Conservation (phyloP, 1,140 invertebrate genomes). For the Lepidurus arcticus region DNA sequence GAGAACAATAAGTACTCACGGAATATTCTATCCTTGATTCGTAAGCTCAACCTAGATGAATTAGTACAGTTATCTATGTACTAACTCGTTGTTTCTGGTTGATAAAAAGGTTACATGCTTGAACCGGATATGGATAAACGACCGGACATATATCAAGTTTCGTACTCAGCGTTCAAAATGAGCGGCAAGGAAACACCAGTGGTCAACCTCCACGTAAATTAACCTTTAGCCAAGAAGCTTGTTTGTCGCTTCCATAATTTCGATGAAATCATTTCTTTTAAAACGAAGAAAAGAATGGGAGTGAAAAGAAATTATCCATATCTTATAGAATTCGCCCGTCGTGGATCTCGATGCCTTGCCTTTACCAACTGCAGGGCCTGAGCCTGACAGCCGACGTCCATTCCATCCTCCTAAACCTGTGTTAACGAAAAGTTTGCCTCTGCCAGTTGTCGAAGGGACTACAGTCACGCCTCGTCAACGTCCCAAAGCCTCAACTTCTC, state of each 20-base stretch:
- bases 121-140: constrained; percentile 72
- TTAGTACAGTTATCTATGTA: too few relatives aligned
- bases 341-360: constrained; percentile 51
- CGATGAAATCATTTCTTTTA: constrained; percentile 26
- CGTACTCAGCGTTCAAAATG: constrained; percentile 68
- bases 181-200: constrained; percentile 69
- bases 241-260: neutral
- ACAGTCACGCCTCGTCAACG: constrained; percentile 77
- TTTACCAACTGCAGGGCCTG: neutral
- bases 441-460: constrained; percentile 60
- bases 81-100: constrained; percentile 41
- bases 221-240: neutral
- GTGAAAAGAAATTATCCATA: neutral
- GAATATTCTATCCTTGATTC: constrained; percentile 48
- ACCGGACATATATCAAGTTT: constrained; percentile 86
- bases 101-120: constrained; percentile 68
- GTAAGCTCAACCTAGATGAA: constrained; percentile 43
- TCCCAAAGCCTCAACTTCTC: constrained; percentile 54
- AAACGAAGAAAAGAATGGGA: too few relatives aligned
- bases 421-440: neutral
- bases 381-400: neutral
- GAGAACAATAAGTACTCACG: constrained; percentile 68
- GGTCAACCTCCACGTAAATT: constrained; percentile 64
- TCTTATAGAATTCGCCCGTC: constrained; percentile 55
- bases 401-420: constrained; percentile 10